Base-by-base conservation (phyloP, 2,113 vertebrate genomes). In the Helogale parvula region DNA sequence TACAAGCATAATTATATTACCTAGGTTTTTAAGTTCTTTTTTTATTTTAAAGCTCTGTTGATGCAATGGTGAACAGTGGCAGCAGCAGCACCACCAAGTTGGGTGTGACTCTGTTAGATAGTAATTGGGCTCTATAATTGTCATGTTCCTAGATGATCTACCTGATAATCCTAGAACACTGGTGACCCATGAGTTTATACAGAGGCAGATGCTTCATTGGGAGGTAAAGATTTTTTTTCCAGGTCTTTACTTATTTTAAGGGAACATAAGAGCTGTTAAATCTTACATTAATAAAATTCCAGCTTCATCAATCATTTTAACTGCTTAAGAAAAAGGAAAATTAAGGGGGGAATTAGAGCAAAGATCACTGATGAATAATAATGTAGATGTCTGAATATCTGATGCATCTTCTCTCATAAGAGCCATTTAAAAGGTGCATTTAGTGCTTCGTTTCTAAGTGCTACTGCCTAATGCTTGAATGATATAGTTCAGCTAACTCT, bases 281-380 rank as follows among this genome's bases (percentile, higher is more conserved):
- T 33, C 21, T 92, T 54, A 38, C 35, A 35, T 88, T 92, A 80
- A 81, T 92, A 94, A 85, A 92, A 35, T 57, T 57, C 29, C 50
- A 88, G 27, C 45, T 71, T 80, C 95, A 60, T 88, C 90, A 86
- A 57, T 83, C 66, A 96, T 95, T 97, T 96, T 97, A 96, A 82
- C 41, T 45, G 86, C 88, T 85, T 88, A 90, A 92, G 76, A 91
- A 66, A 88, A 96, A 69, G 15, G 68, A 74, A 95, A 96, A 94
- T 84, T 93, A 94, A 88, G 14, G 72, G 65, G 38, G 76, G 72
- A 95, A 96, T 94, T 87, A 97, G 86, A 96, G 71, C 52, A 68
- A 93, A 85, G 45, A 85, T 93, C 63, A 65, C 57, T 65, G 85
- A 83, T 93, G 93, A 95, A 93, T 93, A 92, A 41, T 96, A 86